phyloP scores from a whole-genome alignment of 2,797 vertebrate species.

The Glyptemys insculpta region DNA sequence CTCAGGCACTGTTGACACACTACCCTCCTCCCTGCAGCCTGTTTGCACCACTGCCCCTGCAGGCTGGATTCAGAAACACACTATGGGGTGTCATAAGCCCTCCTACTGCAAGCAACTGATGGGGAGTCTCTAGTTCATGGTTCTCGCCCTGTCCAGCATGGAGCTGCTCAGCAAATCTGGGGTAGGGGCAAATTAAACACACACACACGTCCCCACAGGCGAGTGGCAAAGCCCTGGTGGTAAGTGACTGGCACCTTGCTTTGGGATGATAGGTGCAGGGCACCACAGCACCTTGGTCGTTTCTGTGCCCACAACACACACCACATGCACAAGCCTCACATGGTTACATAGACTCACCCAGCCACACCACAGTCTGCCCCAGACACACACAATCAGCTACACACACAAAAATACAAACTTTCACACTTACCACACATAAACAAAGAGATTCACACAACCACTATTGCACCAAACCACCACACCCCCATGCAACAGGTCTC shows the following conservation, averaged over 20 bases:
- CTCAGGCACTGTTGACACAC: neutral
- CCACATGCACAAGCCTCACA: neutral
- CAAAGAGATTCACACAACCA: neutral
- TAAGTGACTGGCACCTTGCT: neutral
- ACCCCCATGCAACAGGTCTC: neutral
- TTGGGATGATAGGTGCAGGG: neutral
- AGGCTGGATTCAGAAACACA: neutral
- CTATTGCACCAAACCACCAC: neutral
- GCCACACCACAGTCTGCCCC: neutral
- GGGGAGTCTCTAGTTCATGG: neutral
- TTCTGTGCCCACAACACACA: neutral
- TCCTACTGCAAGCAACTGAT: neutral
- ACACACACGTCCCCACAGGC: fast-evolving
- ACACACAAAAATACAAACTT: neutral
- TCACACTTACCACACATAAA: neutral
- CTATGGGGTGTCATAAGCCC: neutral
- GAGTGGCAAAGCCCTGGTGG: neutral
- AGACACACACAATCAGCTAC: neutral
- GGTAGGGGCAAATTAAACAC: neutral
- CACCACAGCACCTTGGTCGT: neutral
- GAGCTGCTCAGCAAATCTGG: neutral
- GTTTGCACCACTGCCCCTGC: neutral
- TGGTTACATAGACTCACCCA: neutral
- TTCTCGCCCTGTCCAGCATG: neutral
- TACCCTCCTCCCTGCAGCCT: neutral